Evolutionary conservation across 2,888 invertebrate species (phyloP).

Genomic region (Halictus ligatus): DNA sequence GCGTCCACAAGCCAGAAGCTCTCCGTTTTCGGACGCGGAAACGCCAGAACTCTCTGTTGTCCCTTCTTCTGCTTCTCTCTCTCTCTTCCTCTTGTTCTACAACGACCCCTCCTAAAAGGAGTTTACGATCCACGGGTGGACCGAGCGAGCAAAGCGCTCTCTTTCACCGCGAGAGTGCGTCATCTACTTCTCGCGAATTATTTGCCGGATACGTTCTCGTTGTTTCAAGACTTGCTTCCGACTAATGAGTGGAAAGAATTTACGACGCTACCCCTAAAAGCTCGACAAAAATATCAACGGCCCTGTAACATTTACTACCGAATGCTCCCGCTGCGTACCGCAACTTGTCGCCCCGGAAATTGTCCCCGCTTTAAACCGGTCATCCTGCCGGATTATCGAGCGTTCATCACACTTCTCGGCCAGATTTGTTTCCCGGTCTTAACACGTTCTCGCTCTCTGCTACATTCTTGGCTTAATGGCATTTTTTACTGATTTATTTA

Average conservation of each 20-base stretch:
- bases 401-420: neutral
- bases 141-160: constrained; percentile 5
- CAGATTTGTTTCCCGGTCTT: neutral
- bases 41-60: neutral
- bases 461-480: neutral
- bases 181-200: constrained; percentile 24
- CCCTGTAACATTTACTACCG: neutral
- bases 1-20: constrained; percentile 10
- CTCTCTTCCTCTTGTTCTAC: constrained; percentile 11
- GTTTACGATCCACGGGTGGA: constrained; percentile 46
- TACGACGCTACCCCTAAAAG: neutral
- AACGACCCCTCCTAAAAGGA: constrained; percentile 48
- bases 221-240: neutral
- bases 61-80: no score
- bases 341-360: neutral
- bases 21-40: constrained; percentile 26
- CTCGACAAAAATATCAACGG: neutral
- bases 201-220: constrained; percentile 15
- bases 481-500: neutral
- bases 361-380: neutral
- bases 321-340: neutral
- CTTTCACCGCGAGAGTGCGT: constrained; percentile 12
- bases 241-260: constrained; percentile 1
- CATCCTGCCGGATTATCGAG: neutral
- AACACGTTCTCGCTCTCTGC: neutral